phyloP scores from a whole-genome alignment of 2,113 vertebrate genomes.

The Paralichthys olivaceus region DNA sequence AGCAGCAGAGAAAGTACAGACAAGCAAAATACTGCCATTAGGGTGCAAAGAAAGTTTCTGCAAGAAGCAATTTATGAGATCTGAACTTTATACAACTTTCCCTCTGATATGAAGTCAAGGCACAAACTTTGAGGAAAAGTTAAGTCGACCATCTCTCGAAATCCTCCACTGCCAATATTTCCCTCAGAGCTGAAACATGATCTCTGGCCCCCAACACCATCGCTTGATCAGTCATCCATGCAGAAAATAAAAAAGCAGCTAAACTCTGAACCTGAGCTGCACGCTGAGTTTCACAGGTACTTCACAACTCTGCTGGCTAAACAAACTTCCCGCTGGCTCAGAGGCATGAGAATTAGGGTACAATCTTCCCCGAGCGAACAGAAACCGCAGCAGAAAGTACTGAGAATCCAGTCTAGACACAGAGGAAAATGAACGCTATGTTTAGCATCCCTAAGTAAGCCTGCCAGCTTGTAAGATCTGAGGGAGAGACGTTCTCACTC shows the following conservation, averaged over 20 bases:
- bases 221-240: conserved; percentile 13
- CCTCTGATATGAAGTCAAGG: too few species aligned
- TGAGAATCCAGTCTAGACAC: conserved; percentile 74
- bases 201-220: neutral
- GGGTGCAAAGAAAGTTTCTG: neutral
- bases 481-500: conserved; percentile 51
- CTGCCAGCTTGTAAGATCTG: conserved; percentile 72
- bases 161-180: neutral
- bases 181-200: neutral
- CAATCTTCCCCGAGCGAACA: conserved; percentile 58
- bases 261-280: conserved; percentile 18
- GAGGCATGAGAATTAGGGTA: conserved; percentile 58
- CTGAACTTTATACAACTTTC: too few species aligned
- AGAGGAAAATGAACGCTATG: conserved; percentile 73
- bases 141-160: neutral
- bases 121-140: too few species aligned
- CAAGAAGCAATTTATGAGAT: too few species aligned
- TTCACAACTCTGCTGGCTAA: conserved; percentile 53
- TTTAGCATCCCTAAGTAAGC: conserved; percentile 70
- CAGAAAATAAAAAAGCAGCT: neutral
- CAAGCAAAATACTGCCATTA: too few species aligned
- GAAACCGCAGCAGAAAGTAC: conserved; percentile 68
- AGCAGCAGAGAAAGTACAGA: too few species aligned
- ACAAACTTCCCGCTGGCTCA: conserved; percentile 57
- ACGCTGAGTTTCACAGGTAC: conserved; percentile 27